Evolutionary conservation across 2,888 invertebrate genomes (phyloP), one percentile per base, ranked within the genome.

Genomic region (Saturnia japonica): DNA sequence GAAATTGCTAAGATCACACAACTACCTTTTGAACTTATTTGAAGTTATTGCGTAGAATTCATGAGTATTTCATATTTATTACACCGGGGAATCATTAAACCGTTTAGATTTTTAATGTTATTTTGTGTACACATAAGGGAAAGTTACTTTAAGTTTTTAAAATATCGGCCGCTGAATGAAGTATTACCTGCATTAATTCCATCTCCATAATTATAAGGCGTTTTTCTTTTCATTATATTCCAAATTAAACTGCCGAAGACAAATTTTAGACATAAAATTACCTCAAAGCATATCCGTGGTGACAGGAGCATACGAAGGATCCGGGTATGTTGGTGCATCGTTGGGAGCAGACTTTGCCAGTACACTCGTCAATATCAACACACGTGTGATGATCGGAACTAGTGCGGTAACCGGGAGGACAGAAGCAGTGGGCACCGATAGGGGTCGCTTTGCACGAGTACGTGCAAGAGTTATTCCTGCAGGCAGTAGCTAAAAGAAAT

Each of bases 301-400:
- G 91, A 75, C 96, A 96, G 7, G 92, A 90, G 80, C 96, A 96
- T 1, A 84, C 68, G 82, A 91, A 96, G 0, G 94, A 91, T 0
- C 96, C 96, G 0, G 83, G 85, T 0, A 84, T 81, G 77, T 96
- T 96, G 43, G 80, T 79, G 82, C 96, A 96, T 0, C 92, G 78
- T 80, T 97, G 97, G 6, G 96, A 94, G 82, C 97, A 97, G 0
- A 90, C 88, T 22, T 92, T 89, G 1, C 83, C 76, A 1, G 84
- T 75, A 80, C 98, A 98, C 88, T 98, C 98, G 79, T 97, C 94
- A 0, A 96, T 89, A 82, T 98, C 97, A 19, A 82, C 82, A 77
- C 97, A 97, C 95, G 34, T 88, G 86, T 67, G 84, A 88, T 45
- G 94, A 94, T 96, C 95, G 0, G 85, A 80, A 1, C 83, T 82